Evolutionary conservation across 2,888 invertebrate species (phyloP).

Genomic region (Tenodera sinensis): DNA sequence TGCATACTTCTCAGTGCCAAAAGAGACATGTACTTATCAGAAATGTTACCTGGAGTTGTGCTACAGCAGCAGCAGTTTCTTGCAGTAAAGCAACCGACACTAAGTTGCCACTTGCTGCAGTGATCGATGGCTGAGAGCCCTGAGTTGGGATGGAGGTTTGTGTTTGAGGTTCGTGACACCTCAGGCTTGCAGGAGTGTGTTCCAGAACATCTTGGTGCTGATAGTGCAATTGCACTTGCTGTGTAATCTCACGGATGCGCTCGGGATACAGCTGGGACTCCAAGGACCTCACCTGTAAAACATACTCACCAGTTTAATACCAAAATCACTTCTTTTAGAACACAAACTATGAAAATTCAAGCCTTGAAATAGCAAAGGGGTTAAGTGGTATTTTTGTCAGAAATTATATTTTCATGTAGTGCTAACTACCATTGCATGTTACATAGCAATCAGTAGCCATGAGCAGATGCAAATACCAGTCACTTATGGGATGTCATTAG

Average conservation of each 20-base stretch:
- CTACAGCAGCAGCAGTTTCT: conserved; percentile 45
- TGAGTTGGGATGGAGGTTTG: background rate
- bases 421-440: too few species aligned
- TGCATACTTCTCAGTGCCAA: too few species aligned
- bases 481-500: too few species aligned
- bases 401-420: too few species aligned
- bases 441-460: too few species aligned
- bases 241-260: conserved; percentile 48
- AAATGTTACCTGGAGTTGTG: conserved; percentile 36
- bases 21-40: too few species aligned
- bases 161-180: background rate
- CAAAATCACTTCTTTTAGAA: background rate
- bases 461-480: too few species aligned
- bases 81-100: conserved; percentile 37
- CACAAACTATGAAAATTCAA: too few species aligned
- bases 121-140: conserved; percentile 38
- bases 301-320: background rate
- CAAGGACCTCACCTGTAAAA: conserved; percentile 57
- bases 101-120: conserved; percentile 40
- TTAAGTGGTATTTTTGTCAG: too few species aligned
- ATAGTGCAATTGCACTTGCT: conserved; percentile 41
- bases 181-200: background rate
- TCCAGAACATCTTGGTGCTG: conserved; percentile 25
- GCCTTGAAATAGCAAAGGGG: too few species aligned
- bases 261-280: conserved; percentile 70